Evolutionary conservation across 30 jellyfish, hydroid and myxozoan genomes (phyloP).

Genomic region (Cassiopea andromeda): DNA sequence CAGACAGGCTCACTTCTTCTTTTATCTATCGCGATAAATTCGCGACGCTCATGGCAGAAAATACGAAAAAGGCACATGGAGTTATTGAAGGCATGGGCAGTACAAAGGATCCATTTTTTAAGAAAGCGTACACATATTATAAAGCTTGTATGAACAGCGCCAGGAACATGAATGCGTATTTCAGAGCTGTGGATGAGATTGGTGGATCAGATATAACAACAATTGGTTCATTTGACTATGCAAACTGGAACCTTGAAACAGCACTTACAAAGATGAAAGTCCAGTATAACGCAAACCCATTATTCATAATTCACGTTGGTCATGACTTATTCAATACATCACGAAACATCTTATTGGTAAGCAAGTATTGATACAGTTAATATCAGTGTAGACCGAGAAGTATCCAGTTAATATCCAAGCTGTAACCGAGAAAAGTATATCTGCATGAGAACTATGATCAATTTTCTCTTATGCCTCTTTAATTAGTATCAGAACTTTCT

Average conservation of each 20-base stretch:
- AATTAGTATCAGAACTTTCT: too few species aligned
- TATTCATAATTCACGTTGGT: conserved; percentile 24
- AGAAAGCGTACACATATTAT: conserved; percentile 33
- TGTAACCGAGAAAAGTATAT: too few species aligned
- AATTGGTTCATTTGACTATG: background rate
- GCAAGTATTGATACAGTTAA: too few species aligned
- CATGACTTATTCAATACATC: conserved; percentile 31
- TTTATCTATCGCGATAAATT: conserved; percentile 12
- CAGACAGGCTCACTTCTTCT: background rate
- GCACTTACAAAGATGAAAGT: background rate
- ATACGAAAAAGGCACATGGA: conserved; percentile 18
- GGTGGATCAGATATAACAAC: conserved; percentile 43
- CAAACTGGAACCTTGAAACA: conserved; percentile 21
- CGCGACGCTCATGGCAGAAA: background rate
- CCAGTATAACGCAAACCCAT: conserved; percentile 24
- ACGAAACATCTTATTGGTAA: conserved; percentile 21
- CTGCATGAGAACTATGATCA: too few species aligned
- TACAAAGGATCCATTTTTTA: conserved; percentile 34
- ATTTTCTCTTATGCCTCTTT: too few species aligned
- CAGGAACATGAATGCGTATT: conserved; percentile 2
- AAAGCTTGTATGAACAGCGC: conserved; percentile 16
- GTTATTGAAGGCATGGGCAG: conserved; percentile 30
- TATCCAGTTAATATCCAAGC: too few species aligned
- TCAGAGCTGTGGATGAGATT: conserved; percentile 15
- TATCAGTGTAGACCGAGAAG: too few species aligned